Evolutionary conservation across 2,797 vertebrate genomes (phyloP), one percentile per base, ranked within the genome.

Genomic region (Remorina albescens): DNA sequence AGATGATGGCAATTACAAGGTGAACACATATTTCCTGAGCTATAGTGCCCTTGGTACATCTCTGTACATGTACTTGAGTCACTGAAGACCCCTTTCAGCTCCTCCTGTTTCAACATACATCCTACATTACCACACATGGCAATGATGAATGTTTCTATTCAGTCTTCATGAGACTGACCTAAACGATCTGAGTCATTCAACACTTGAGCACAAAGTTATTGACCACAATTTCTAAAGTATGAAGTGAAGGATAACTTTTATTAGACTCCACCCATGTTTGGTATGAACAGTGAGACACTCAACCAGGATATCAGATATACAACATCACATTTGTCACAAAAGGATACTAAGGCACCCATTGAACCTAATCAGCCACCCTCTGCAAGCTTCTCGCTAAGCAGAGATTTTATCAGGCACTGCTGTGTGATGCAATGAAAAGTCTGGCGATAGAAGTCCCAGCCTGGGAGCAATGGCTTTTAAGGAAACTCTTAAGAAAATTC

Each of bases 261-360:
- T 36, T 25, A 70, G 21, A 53, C 64, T 81, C 76, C 74, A 76
- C 77, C 78, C 67, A 41, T 50, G 72, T 64, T 68, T 34, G 64
- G 25, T 67, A 36, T 25, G 53, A 74, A 13, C n/a, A 36, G 13
- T 19, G 19, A 53, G 57, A 78, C 67, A 68, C 46, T 81, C 9
- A 32, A 25, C 53, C 23, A 19, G 12, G 71, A 56, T 10, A 62
- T 23, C 18, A 28, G 54, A 56, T 12, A 46, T 4, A 67, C 25
- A 32, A 44, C 26, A 25, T 16, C 16, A 44, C 23, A 25, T 7
- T n/a, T 16, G 8, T n/a, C 12, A 30, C 23, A 57, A 30, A 39
- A 58, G 55, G 26, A 64, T 25, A 44, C 42, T 21, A n/a, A n/a
- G n/a, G n/a, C 8, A 5, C 13, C 13, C 21, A 47, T 28, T 28